Conservation (phyloP, 30 jellyfish, hydroid and myxozoan genomes). For the Catostylus mosaicus region DNA sequence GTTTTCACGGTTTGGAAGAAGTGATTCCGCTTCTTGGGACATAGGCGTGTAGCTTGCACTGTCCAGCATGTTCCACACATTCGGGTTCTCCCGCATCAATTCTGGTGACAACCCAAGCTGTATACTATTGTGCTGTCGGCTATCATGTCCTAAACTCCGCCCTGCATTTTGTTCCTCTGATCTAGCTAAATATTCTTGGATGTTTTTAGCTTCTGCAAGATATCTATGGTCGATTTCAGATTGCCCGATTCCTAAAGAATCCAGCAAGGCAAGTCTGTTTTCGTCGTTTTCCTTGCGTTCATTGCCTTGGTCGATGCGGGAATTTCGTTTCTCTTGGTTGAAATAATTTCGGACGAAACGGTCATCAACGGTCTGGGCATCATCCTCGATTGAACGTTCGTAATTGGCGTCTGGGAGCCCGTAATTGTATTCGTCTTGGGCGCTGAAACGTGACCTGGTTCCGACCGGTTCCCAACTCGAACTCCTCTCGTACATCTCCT, state of each 20-base stretch:
- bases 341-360: slow-evolving; percentile 38
- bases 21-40: slow-evolving; percentile 58
- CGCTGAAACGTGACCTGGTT: slow-evolving; percentile 30
- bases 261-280: slow-evolving; percentile 15
- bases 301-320: neutral
- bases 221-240: slow-evolving; percentile 48
- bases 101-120: slow-evolving; percentile 66
- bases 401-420: slow-evolving; percentile 75
- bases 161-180: slow-evolving; percentile 15
- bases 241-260: slow-evolving; percentile 68
- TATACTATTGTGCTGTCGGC: slow-evolving; percentile 51
- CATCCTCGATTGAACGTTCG: slow-evolving; percentile 65
- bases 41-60: slow-evolving; percentile 67
- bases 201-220: slow-evolving; percentile 56
- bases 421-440: slow-evolving; percentile 39
- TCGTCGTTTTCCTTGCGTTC: slow-evolving; percentile 3
- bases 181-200: slow-evolving; percentile 50
- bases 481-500: slow-evolving; percentile 63
- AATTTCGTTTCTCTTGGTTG: slow-evolving; percentile 31
- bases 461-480: slow-evolving; percentile 76
- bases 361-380: slow-evolving; percentile 61
- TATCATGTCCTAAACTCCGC: slow-evolving; percentile 54
- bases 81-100: slow-evolving; percentile 50
- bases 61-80: slow-evolving; percentile 66
- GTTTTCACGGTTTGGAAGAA: slow-evolving; percentile 25